These are phyloP conservation scores for Coracias cyanogaster DNA, from an alignment of 2,797 vertebrate species.

Conservation along the genomic window DNA sequence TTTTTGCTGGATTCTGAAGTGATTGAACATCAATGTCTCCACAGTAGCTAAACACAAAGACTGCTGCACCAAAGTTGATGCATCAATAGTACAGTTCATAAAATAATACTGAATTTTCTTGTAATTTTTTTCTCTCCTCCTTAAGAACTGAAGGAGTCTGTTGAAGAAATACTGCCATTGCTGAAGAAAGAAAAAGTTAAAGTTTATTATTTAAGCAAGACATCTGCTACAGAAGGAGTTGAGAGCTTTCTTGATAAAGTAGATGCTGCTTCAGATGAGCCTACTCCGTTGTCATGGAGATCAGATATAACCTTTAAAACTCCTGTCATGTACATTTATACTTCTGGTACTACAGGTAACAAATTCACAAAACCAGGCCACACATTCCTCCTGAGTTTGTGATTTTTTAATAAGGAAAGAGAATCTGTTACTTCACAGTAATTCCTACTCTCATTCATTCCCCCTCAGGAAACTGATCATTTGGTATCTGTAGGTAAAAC, in stretches of 20 bases:
- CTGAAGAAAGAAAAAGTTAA: conserved; percentile 80
- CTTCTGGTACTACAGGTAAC: conserved; percentile 92
- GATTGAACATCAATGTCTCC: background rate
- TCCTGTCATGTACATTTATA: conserved; percentile 90
- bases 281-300: conserved; percentile 80
- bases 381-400: background rate
- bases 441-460: background rate
- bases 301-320: conserved; percentile 81
- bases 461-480: background rate
- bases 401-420: background rate
- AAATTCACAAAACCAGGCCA: background rate
- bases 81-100: background rate
- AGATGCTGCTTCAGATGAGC: conserved; percentile 77
- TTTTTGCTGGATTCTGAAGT: background rate
- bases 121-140: background rate
- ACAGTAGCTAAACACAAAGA: background rate
- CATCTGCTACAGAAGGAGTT: conserved; percentile 77
- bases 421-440: background rate
- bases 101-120: background rate
- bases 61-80: background rate
- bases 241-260: conserved; percentile 82
- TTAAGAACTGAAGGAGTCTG: conserved; percentile 82
- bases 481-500: background rate
- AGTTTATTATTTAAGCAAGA: conserved; percentile 81
- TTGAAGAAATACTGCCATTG: conserved; percentile 85